phyloP scores from a whole-genome alignment of 2,113 vertebrate species.

The Bambusicola thoracicus region DNA sequence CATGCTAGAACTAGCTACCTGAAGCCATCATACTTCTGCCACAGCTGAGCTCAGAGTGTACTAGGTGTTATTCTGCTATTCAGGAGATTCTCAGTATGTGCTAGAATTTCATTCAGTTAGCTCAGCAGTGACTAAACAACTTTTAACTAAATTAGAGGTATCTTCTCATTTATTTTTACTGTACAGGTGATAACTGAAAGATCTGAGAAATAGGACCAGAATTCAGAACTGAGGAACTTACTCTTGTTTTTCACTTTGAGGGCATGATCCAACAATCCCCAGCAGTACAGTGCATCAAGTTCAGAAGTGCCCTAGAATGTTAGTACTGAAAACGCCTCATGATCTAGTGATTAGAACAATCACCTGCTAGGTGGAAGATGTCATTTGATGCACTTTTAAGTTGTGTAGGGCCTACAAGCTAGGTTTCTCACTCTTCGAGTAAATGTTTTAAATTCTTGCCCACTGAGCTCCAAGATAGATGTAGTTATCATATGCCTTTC shows the following conservation, averaged over 20 bases:
- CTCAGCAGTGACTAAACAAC: neutral
- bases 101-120: neutral
- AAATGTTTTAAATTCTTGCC: neutral
- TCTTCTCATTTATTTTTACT: neutral
- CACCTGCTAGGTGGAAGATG: neutral
- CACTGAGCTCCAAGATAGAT: neutral
- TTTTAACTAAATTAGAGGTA: neutral
- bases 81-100: neutral
- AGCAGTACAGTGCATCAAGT: neutral
- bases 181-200: neutral
- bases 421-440: neutral
- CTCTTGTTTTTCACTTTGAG: neutral
- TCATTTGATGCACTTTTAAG: neutral
- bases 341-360: neutral
- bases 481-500: neutral
- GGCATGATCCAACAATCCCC: neutral
- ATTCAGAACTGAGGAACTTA: neutral
- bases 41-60: accelerated
- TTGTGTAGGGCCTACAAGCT: neutral
- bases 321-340: neutral
- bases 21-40: accelerated
- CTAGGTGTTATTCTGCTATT: accelerated
- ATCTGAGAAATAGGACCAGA: neutral
- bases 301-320: neutral
- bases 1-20: accelerated